Evolutionary conservation across 2,113 vertebrate genomes (phyloP).

Genomic region (Papio anubis): DNA sequence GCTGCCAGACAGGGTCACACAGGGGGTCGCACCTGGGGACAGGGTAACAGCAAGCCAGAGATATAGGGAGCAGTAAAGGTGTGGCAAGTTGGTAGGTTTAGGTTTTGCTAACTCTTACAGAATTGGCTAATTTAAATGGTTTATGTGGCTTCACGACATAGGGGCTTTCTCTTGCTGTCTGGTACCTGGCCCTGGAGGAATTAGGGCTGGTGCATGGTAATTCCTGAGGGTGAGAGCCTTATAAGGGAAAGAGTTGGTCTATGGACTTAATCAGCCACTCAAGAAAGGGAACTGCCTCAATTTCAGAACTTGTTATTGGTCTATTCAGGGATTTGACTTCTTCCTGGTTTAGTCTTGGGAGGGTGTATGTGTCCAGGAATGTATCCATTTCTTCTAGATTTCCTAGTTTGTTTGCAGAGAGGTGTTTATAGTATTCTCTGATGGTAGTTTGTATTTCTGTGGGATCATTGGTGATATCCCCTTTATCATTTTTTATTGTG

Average conservation of each 20-base stretch:
- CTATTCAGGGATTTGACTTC: too few species aligned
- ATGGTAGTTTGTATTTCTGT: too few species aligned
- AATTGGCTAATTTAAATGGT: not conserved
- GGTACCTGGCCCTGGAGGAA: too few species aligned
- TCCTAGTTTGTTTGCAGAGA: too few species aligned
- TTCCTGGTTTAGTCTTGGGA: too few species aligned
- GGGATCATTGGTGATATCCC: too few species aligned
- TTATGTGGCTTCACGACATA: not conserved
- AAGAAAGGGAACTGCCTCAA: not conserved
- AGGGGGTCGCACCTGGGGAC: not conserved
- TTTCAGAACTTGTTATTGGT: too few species aligned
- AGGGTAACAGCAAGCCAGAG: not conserved
- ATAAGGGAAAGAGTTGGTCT: not conserved
- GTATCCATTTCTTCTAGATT: too few species aligned
- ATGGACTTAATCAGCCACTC: not conserved
- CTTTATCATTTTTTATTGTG: too few species aligned
- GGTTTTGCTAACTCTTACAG: not conserved
- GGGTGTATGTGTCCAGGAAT: too few species aligned
- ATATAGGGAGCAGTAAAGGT: not conserved
- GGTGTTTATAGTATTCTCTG: too few species aligned
- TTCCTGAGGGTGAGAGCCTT: not conserved
- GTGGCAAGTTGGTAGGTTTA: not conserved
- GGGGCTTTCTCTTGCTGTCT: not conserved
- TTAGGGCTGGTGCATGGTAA: not conserved
- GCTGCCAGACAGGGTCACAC: fast-evolving